Evolutionary conservation across 2,888 invertebrate genomes (phyloP).

Genomic region (Drosophila koepferae): DNA sequence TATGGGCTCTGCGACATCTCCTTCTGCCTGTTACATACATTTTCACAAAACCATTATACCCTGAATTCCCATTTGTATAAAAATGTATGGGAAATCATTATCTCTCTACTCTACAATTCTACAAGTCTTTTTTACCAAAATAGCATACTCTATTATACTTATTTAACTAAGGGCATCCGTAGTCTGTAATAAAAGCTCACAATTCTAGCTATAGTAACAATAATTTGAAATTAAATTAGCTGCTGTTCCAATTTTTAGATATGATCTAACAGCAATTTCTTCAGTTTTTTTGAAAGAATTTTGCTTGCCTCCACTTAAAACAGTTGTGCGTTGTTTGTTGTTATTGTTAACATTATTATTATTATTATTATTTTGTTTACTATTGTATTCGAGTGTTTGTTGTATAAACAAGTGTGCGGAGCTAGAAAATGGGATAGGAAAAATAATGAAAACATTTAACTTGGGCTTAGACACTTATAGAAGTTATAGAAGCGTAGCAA

Average conservation of each 20-base stretch:
- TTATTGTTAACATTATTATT: neutral
- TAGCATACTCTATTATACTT: too few species aligned
- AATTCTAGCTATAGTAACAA: neutral
- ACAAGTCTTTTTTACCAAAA: too few species aligned
- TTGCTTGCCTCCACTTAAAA: neutral
- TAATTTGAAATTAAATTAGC: neutral
- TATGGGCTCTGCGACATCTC: too few species aligned
- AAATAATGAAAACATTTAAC: too few species aligned
- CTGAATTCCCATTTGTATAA: too few species aligned
- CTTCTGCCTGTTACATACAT: too few species aligned
- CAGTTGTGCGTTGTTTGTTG: neutral
- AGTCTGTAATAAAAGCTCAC: neutral
- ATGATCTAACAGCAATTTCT: neutral
- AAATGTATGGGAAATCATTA: too few species aligned
- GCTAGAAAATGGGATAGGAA: too few species aligned
- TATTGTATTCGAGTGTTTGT: neutral
- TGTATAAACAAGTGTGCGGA: neutral
- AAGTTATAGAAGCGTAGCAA: neutral
- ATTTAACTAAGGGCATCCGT: neutral
- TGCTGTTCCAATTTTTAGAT: constrained; percentile 4
- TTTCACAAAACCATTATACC: too few species aligned
- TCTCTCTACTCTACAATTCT: too few species aligned
- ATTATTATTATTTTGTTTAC: neutral
- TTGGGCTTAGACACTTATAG: neutral
- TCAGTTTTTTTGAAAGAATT: neutral